These are phyloP conservation scores for Benitochromis conjunctus DNA, from an alignment of 2,113 vertebrate species.

Conservation along the genomic window DNA sequence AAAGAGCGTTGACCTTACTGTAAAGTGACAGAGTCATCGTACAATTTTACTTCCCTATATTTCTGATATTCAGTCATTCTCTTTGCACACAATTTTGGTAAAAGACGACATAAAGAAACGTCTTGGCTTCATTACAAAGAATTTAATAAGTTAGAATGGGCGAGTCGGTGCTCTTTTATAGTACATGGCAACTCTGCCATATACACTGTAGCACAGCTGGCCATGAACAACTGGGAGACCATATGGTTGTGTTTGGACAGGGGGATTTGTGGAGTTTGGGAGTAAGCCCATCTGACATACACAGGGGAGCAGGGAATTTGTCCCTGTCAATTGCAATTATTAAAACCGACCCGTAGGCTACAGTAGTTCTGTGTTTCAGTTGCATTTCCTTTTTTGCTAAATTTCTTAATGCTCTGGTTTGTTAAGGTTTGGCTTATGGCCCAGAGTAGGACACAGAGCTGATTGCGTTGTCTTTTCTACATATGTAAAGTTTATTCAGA, in stretches of 20 bases:
- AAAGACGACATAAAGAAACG: slow-evolving; percentile 11
- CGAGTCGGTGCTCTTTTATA: background rate
- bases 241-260: slow-evolving; percentile 74
- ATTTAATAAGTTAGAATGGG: slow-evolving; percentile 41
- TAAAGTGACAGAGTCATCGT: background rate
- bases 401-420: slow-evolving; percentile 43
- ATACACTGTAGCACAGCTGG: slow-evolving; percentile 62
- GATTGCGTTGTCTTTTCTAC: background rate
- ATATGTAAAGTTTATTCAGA: slow-evolving; percentile 17
- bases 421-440: slow-evolving; percentile 17
- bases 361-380: slow-evolving; percentile 19
- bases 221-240: slow-evolving; percentile 62
- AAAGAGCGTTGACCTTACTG: background rate
- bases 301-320: slow-evolving; percentile 61
- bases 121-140: slow-evolving; percentile 36
- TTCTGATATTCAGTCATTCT: background rate
- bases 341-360: slow-evolving; percentile 29
- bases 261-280: slow-evolving; percentile 71
- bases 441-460: slow-evolving; percentile 8
- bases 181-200: slow-evolving; percentile 33
- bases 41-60: slow-evolving; percentile 7
- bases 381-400: slow-evolving; percentile 14
- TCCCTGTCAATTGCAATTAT: slow-evolving; percentile 70
- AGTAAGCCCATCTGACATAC: slow-evolving; percentile 67
- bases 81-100: background rate